Percentiles rank a stretch among this genome's conserved stretches.
Conservation (phyloP, 2,113 vertebrate species). For the Enhydra lutris region DNA sequence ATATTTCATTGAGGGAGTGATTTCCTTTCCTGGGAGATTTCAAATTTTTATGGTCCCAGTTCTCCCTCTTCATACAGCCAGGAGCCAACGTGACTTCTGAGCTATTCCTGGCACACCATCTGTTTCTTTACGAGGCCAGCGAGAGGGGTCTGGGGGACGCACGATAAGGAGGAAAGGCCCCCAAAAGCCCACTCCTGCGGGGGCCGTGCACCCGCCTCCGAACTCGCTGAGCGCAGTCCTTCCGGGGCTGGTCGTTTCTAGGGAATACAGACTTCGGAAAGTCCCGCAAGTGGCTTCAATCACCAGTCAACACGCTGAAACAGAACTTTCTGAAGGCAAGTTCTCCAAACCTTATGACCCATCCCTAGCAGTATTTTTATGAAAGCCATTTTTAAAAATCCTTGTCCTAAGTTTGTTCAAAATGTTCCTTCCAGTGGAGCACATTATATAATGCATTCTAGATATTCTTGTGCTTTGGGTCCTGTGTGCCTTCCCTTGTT, state of each 20-base stretch:
- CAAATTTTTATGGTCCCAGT: slow-evolving; percentile 65
- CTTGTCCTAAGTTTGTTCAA: slow-evolving; percentile 58
- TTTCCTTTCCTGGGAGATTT: slow-evolving; percentile 75
- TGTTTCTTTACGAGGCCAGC: slow-evolving; percentile 64
- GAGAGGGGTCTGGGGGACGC: background rate
- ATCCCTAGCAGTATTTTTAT: slow-evolving; percentile 70
- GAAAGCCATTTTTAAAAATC: slow-evolving; percentile 71
- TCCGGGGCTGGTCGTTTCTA: background rate
- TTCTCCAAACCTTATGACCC: slow-evolving; percentile 72
- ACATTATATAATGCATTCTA: background rate
- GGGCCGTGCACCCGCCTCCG: accelerated
- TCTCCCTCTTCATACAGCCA: slow-evolving; percentile 56
- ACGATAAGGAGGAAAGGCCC: slow-evolving; percentile 16
- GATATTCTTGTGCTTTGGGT: background rate
- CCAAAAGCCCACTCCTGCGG: background rate
- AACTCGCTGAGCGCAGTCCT: background rate
- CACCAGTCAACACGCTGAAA: slow-evolving; percentile 56
- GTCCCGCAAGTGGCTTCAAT: slow-evolving; percentile 58
- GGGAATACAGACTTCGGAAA: background rate
- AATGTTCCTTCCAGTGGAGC: slow-evolving; percentile 56
- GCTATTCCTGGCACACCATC: slow-evolving; percentile 59
- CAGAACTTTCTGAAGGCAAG: slow-evolving; percentile 73
- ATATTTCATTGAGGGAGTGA: slow-evolving; percentile 68
- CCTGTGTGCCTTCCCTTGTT: background rate
- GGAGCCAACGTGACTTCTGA: slow-evolving; percentile 28